Evolutionary conservation across 2,113 vertebrate species (phyloP).

Genomic region (Petrocephalus zakoni): DNA sequence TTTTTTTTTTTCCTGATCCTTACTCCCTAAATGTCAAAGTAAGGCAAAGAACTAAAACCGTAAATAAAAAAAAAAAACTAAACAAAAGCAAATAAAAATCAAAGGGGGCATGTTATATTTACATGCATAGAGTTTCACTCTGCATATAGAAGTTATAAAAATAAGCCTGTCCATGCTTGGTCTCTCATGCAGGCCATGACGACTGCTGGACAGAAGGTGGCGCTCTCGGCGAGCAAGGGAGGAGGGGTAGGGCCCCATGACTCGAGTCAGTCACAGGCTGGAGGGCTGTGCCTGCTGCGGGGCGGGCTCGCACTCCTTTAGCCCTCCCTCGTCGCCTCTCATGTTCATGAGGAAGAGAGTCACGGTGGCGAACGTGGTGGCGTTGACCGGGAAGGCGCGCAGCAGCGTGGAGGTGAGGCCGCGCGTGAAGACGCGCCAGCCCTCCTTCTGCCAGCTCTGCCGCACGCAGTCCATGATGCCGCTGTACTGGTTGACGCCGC

Average conservation of each 20-base stretch:
- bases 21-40: conserved; percentile 23
- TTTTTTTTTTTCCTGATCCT: neutral
- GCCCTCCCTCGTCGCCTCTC: conserved; percentile 52
- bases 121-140: conserved; percentile 43
- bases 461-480: conserved; percentile 80
- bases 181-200: neutral
- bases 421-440: conserved; percentile 82
- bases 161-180: conserved; percentile 15
- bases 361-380: conserved; percentile 89
- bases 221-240: neutral
- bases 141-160: conserved; percentile 51
- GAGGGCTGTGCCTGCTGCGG: conserved; percentile 70
- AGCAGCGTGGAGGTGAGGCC: conserved; percentile 91
- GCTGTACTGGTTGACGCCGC: conserved; percentile 69
- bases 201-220: conserved; percentile 3
- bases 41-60: neutral
- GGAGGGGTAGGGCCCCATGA: neutral
- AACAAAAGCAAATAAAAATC: conserved; percentile 29
- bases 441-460: conserved; percentile 79
- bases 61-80: conserved; percentile 33
- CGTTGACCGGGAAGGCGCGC: conserved; percentile 90
- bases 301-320: conserved; percentile 62
- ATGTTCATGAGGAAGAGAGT: conserved; percentile 82
- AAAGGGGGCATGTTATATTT: conserved; percentile 39
- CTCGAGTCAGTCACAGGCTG: conserved; percentile 62